phyloP scores from a whole-genome alignment of 2,797 vertebrate species.

The Acropternis orthonyx region DNA sequence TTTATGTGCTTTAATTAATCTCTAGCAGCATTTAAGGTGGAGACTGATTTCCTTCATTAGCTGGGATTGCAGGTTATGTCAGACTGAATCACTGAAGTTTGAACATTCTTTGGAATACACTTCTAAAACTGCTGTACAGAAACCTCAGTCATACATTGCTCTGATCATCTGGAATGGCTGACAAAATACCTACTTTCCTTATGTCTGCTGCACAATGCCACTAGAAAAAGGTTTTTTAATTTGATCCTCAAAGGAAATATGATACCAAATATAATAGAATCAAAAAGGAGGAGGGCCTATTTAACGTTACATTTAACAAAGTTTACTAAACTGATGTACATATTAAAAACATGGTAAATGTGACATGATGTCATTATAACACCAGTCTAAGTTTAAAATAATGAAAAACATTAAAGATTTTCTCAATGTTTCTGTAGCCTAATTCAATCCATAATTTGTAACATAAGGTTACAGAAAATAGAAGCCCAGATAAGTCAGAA shows the following conservation, averaged over 20 bases:
- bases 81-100: not conserved
- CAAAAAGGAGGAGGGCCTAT: not conserved
- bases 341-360: not conserved
- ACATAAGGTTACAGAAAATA: not conserved
- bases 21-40: not conserved
- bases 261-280: not conserved
- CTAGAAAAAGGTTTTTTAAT: not conserved
- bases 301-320: not conserved
- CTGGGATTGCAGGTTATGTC: not conserved
- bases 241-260: not conserved
- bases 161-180: not conserved
- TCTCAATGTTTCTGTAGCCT: not conserved
- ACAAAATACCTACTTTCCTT: not conserved
- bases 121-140: not conserved
- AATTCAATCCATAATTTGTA: not conserved
- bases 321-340: not conserved
- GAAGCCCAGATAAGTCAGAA: not conserved
- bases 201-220: not conserved
- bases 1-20: not conserved
- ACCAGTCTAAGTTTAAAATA: not conserved
- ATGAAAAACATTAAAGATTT: not conserved
- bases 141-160: not conserved
- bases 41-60: not conserved
- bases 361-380: not conserved
- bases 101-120: not conserved